Base-by-base conservation (phyloP, 2,888 invertebrate species). In the Linnaemya vulpina region DNA sequence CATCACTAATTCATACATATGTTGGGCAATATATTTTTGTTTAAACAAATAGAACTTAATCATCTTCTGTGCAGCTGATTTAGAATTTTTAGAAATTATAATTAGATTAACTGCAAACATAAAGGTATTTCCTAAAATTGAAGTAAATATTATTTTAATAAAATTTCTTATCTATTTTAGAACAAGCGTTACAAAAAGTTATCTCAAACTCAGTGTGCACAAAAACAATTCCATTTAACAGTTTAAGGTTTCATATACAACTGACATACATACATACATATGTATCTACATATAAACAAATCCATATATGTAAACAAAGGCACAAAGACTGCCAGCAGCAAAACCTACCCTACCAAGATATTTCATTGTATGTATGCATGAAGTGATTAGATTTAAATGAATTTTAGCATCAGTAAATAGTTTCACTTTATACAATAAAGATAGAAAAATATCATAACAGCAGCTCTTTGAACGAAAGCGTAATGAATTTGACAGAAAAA, bases 401-500 rank as follows among this genome's bases (percentile, higher is more conserved):
- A 35, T 7, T 20, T 55, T 62, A 9, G 10, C 58, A 25, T 40
- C 9, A 82, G 76, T 83, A 62, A 30, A 22, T 46, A 9, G 30
- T 43, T 25, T 49, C 43, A 58, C 58, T 20, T 71, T 51, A 77
- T 40, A 67, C 30, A 43, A 60, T 51, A 76, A 68, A 68, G 70
- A 49, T 58, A 58, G 22, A 40, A 55, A 65, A 65, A 5, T 25
- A 15, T 0, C 58, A 2, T 17, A 13, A 13, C 13, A 15, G 25
- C 25, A 22, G 51, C 22, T n/a, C 1, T 13, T n/a, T 15, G 20
- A 75, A 30, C 25, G 15, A 46, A 13, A 13, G 15, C 13, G 15
- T 65, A 58, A 80, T 83, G 86, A 86, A 86, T 77, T 80, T 81
- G 63, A 77, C 80, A 53, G 70, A 80, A 68, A 80, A 81, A 46